Evolutionary conservation across 2,113 vertebrate species (phyloP).

Genomic region (Tetrao urogallus): DNA sequence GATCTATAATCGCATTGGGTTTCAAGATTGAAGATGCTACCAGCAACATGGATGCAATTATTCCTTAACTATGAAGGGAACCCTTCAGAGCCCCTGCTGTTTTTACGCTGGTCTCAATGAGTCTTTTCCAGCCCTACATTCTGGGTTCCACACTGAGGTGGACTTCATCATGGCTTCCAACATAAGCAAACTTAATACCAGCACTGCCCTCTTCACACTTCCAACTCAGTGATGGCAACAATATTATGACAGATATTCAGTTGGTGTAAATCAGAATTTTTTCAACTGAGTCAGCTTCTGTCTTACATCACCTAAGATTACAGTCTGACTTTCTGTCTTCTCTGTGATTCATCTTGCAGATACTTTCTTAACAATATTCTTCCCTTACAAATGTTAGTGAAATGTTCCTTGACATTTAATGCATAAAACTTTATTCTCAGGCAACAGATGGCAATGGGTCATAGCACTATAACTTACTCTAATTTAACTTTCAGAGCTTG

Average conservation of each 20-base stretch:
- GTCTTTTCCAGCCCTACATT: background rate
- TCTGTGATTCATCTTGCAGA: background rate
- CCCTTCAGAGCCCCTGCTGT: background rate
- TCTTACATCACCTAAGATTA: background rate
- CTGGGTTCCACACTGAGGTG: background rate
- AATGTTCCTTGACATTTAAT: background rate
- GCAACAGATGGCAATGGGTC: slow-evolving; percentile 42
- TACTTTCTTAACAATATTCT: background rate
- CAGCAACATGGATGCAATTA: background rate
- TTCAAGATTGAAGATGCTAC: background rate
- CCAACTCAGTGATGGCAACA: background rate
- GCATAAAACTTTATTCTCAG: background rate
- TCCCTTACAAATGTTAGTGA: background rate
- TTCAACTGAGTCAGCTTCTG: background rate
- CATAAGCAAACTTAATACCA: background rate
- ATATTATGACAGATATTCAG: accelerated
- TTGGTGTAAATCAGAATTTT: background rate
- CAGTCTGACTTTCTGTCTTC: background rate
- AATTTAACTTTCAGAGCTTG: slow-evolving; percentile 1
- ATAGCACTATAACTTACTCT: background rate
- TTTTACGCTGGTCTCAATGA: background rate
- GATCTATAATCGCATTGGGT: background rate
- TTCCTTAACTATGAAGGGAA: too few species aligned
- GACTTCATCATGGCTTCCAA: background rate
- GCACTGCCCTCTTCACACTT: background rate